Percentiles rank a stretch among this genome's conserved stretches.
Conservation (phyloP, 92 coral and sea anemone species). For the Micromussa lordhowensis region DNA sequence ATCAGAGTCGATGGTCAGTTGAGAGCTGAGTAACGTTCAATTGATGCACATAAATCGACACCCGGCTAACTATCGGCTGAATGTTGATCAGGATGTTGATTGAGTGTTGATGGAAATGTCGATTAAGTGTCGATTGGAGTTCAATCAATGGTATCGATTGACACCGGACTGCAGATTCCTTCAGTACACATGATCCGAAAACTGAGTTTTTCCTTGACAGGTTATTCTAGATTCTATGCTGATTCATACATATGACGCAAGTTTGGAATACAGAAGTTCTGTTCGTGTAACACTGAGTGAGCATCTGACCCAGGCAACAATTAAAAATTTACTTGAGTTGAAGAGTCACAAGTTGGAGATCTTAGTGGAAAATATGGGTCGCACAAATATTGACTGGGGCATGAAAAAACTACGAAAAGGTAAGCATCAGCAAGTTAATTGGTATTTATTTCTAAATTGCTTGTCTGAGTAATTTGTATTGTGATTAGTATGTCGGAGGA, state of each 20-base stretch:
- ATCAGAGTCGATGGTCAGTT: too few relatives aligned
- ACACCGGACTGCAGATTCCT: too few relatives aligned
- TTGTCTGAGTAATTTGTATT: background rate
- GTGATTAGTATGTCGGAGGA: background rate
- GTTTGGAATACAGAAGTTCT: slow-evolving; percentile 15
- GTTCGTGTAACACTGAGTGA: background rate
- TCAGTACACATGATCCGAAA: too few relatives aligned
- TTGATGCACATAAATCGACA: too few relatives aligned
- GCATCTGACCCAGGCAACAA: background rate
- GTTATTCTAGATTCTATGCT: slow-evolving; percentile 20
- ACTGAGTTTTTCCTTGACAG: background rate
- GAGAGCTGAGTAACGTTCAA: too few relatives aligned
- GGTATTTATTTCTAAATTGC: background rate
- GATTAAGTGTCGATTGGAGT: too few relatives aligned
- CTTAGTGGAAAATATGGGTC: slow-evolving; percentile 95
- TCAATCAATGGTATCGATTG: too few relatives aligned
- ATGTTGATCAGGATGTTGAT: too few relatives aligned
- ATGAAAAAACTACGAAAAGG: slow-evolving; percentile 86
- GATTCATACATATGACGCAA: slow-evolving; percentile 36
- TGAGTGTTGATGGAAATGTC: too few relatives aligned
- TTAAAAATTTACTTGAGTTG: background rate
- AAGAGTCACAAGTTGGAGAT: slow-evolving; percentile 70
- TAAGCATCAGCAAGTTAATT: background rate
- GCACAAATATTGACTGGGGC: slow-evolving; percentile 76
- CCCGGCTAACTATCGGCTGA: too few relatives aligned